Conservation (phyloP, 2,888 invertebrate species). For the Dolomedes plantarius region DNA sequence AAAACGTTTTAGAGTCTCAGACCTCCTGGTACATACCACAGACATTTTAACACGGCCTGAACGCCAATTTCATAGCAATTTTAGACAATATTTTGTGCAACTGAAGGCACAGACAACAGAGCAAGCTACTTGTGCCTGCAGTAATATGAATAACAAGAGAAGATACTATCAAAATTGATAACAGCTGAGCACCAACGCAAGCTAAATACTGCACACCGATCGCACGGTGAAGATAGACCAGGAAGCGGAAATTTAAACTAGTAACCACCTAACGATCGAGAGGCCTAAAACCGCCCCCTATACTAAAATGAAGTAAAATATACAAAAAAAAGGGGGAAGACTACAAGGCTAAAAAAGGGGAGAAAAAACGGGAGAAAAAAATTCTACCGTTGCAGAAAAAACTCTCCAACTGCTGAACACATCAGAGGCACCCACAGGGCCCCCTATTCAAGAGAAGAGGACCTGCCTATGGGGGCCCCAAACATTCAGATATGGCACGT, state of each 20-base stretch:
- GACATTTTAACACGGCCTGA: too few relatives aligned
- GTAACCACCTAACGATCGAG: conserved; percentile 13
- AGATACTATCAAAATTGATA: too few relatives aligned
- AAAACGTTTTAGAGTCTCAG: too few relatives aligned
- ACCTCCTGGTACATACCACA: too few relatives aligned
- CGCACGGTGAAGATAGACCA: neutral
- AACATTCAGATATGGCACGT: conserved; percentile 62
- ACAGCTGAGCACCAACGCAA: too few relatives aligned
- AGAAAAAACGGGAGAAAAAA: conserved; percentile 26
- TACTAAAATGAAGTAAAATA: too few relatives aligned
- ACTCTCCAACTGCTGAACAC: conserved; percentile 11
- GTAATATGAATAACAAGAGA: too few relatives aligned
- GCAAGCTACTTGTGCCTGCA: too few relatives aligned
- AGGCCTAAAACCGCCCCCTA: neutral
- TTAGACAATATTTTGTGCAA: too few relatives aligned
- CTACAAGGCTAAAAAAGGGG: conserved; percentile 42
- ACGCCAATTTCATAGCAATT: too few relatives aligned
- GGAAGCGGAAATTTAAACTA: conserved; percentile 57
- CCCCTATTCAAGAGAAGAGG: neutral
- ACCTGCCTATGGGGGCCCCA: conserved; percentile 13
- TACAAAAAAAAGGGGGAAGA: conserved; percentile 14
- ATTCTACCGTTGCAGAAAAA: conserved; percentile 17
- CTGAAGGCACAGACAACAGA: too few relatives aligned
- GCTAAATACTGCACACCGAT: neutral
- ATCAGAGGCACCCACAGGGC: neutral